Evolutionary conservation across 2,113 vertebrate species (phyloP).

Genomic region (Bettongia penicillata): DNA sequence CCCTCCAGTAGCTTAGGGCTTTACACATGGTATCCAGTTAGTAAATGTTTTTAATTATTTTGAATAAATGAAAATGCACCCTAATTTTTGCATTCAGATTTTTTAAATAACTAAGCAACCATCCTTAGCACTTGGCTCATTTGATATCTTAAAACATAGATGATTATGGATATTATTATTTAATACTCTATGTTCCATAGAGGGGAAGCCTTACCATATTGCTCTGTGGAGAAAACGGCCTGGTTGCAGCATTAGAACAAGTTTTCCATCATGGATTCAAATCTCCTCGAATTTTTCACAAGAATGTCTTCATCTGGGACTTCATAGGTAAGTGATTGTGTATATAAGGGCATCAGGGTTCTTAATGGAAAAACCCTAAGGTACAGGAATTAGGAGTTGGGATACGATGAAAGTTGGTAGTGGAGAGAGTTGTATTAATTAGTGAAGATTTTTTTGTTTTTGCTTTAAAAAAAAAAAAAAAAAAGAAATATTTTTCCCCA

Average conservation of each 20-base stretch:
- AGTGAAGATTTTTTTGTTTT: not conserved
- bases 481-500: too few species aligned
- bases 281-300: conserved; percentile 94
- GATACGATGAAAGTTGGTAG: not conserved
- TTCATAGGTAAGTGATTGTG: conserved; percentile 90
- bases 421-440: not conserved
- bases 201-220: conserved; percentile 94
- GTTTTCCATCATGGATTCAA: conserved; percentile 97
- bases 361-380: conserved; percentile 24
- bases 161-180: not conserved
- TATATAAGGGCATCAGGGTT: not conserved
- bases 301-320: conserved; percentile 98
- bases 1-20: not conserved
- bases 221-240: conserved; percentile 94
- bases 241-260: conserved; percentile 94
- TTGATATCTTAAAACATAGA: not conserved
- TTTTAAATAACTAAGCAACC: not conserved
- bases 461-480: not conserved
- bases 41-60: not conserved
- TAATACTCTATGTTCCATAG: conserved; percentile 79
- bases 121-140: not conserved
- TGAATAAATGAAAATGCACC: not conserved
- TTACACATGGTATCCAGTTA: not conserved
- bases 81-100: not conserved
- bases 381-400: not conserved